Percentiles rank a stretch among this genome's conserved stretches.
These are phyloP conservation scores for Rhamphomyia laevipes DNA, from an alignment of 2,888 invertebrate species.

Conservation along the genomic window DNA sequence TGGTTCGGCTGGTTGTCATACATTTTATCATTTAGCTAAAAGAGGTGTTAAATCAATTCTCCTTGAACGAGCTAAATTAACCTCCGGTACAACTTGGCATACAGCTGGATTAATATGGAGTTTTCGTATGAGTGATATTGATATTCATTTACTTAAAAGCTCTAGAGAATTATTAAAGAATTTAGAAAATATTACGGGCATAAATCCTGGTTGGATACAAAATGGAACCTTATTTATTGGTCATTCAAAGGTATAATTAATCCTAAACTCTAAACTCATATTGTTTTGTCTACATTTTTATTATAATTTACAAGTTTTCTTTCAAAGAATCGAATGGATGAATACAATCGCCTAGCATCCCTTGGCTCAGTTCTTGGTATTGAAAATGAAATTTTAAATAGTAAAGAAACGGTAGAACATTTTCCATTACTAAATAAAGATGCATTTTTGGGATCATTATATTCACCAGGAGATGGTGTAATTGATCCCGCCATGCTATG, in stretches of 20 bases:
- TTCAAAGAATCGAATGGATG: conserved; percentile 59
- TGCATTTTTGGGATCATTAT: conserved; percentile 63
- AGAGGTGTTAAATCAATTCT: conserved; percentile 65
- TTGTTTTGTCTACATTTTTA: conserved; percentile 44
- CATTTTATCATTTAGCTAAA: conserved; percentile 69
- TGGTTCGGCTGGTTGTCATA: conserved; percentile 76
- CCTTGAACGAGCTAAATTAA: conserved; percentile 64
- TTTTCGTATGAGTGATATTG: conserved; percentile 71
- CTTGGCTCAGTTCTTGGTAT: conserved; percentile 66
- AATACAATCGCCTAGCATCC: conserved; percentile 69
- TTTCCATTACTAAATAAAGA: conserved; percentile 67
- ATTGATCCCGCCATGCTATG: conserved; percentile 77
- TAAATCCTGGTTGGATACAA: conserved; percentile 76
- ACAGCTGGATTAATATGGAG: conserved; percentile 65
- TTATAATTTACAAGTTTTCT: background rate
- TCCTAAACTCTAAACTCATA: too few relatives aligned
- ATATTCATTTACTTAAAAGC: conserved; percentile 62
- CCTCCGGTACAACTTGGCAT: conserved; percentile 49
- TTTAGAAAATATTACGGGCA: conserved; percentile 66
- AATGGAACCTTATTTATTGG: conserved; percentile 87
- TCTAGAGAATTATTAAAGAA: conserved; percentile 56
- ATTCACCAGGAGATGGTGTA: conserved; percentile 69
- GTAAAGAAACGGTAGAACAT: conserved; percentile 60
- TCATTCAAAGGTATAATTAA: conserved; percentile 39
- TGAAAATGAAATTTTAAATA: conserved; percentile 58